Evolutionary conservation across 64 coral and sea anemone species (phyloP), one percentile per base, ranked within the genome.

Genomic region (Actinia tenebrosa): DNA sequence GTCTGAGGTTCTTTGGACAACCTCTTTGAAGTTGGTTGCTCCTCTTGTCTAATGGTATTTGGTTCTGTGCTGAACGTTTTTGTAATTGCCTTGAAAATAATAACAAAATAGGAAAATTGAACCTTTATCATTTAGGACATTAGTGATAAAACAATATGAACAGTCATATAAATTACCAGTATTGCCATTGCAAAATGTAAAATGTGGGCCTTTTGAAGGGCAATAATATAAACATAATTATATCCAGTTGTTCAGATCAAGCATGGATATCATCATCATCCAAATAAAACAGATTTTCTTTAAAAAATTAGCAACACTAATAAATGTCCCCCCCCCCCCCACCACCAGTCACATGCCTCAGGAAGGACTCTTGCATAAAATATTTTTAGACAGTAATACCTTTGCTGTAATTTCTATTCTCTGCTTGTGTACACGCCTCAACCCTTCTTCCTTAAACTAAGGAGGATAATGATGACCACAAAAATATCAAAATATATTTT

Each of bases 391-490:
- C 47, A 3, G 47, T 50, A 50, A 84, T 61, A 85, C 83, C 83
- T 85, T 19, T 16, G 52, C 83, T 53, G 53, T 61, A 4, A 85
- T 43, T 64, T 85, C 83, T 9, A 85, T 85, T 64, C 25, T 85
- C n/a, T 85, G 55, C 27, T 85, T 85, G 56, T 85, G 83, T 1
- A 85, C 54, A 61, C 83, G 83, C 56, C 60, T 85, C 23, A 42
- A 59, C 42, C 56, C 83, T 25, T 85, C 83, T 44, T 85, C 56
- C 43, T 85, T 58, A 37, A 62, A 85, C 83, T 85, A 81, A 81
- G 46, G 50, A 81, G 10, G 56, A 58, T 16, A 58, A 58, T 3
- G 6, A 14, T 58, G 2, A 58, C 10, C 56, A 58, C 13, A 16
- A 58, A 58, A 58, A 14, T 58, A 66, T 66, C 18, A 66, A 22